Percentiles rank a stretch among this genome's conserved stretches.
These are phyloP conservation scores for Ctenopoma kingsleyae DNA, from an alignment of 2,797 vertebrate species.

Conservation along the genomic window DNA sequence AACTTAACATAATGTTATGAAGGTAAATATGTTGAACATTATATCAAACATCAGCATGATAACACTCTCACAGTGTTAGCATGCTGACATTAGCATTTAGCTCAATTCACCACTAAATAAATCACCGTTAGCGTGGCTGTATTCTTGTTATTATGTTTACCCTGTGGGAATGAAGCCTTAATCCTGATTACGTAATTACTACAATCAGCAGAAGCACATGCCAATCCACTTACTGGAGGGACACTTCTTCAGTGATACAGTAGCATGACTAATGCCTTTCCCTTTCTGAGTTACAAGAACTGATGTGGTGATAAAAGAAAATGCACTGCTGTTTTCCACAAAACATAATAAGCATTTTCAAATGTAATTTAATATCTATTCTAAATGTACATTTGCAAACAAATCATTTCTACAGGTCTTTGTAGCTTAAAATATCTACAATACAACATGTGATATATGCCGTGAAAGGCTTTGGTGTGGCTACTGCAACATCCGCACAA, in stretches of 20 bases:
- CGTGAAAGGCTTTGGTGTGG: conserved; percentile 38
- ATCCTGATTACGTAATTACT: background rate
- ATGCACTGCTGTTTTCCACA: conserved; percentile 14
- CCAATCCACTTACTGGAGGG: background rate
- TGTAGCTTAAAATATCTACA: conserved; percentile 46
- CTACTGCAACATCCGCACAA: conserved; percentile 22
- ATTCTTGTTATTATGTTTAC: background rate
- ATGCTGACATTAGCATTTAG: conserved; percentile 3
- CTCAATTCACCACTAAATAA: background rate
- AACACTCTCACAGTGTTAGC: background rate
- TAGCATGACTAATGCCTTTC: conserved; percentile 1
- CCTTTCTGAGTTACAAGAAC: conserved; percentile 21
- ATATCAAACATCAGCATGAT: background rate
- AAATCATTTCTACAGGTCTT: conserved; percentile 24
- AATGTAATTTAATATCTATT: conserved; percentile 27
- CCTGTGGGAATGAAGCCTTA: background rate
- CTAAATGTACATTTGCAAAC: conserved; percentile 34
- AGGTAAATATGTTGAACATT: background rate
- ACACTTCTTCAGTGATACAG: background rate
- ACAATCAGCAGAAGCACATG: conserved; percentile 11
- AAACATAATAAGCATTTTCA: conserved; percentile 26
- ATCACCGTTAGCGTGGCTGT: background rate
- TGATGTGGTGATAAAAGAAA: conserved; percentile 34
- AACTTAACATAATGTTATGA: background rate
- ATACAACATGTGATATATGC: conserved; percentile 34